Evolutionary conservation across 1,140 invertebrate genomes (phyloP), one percentile per base, ranked within the genome.

Genomic region (Apis dorsata): DNA sequence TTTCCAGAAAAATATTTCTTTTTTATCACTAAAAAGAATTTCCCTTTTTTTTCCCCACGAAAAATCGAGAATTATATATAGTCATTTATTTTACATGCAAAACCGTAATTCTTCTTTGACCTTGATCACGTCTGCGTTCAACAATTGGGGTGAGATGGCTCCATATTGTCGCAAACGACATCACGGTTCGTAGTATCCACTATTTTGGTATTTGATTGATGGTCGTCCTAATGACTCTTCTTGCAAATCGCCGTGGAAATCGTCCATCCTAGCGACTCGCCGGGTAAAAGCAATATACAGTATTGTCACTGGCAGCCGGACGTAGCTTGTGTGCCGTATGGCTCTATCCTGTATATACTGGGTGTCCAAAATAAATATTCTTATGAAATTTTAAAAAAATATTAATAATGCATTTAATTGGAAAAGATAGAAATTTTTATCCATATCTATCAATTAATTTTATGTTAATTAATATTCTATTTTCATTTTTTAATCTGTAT

Each of bases 161-260:
- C 21, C 60, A 44, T 7, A 60, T 34, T 51, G 57, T 70, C 53
- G 60, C 53, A 17, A 66, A 53, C 77, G 9, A 57, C 57, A 63
- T 70, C 49, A 44, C 12, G 44, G 69, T 21, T 63, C 75, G 53
- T 68, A 21, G 62, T n/a, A 24, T 53, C 44, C 65, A 44, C 51
- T 60, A 68, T 84, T 84, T 84, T 49, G 77, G 77, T 24, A 70
- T 5, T 78, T 84, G 82, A 84, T 84, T 73, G 77, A 84, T 73
- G 82, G 55, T 53, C 60, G 55, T 59, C 77, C 76, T 79, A 84
- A 84, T 84, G 77, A 80, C 77, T 84, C n/a, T 69, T 84, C 60
- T 84, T 78, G 74, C 74, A 78, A 82, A 82, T 82, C 79, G 71
- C 57, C 79, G 72, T 81, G 51, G 79, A 81, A 81, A 75, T 75